These are phyloP conservation scores for Chymomyza amoena DNA, from an alignment of 2,888 invertebrate genomes.

Conservation along the genomic window DNA sequence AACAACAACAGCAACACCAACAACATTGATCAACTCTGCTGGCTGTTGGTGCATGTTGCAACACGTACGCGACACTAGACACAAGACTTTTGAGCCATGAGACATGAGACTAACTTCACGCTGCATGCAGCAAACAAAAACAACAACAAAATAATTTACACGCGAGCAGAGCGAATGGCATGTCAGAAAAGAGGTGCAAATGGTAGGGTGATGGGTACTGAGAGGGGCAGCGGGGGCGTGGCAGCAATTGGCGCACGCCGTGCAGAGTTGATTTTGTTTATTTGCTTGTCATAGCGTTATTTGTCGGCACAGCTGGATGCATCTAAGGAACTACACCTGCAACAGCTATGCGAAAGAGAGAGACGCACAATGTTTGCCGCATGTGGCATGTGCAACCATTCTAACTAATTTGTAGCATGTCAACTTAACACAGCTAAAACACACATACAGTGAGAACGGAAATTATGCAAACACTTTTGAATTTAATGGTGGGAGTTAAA, in stretches of 20 bases:
- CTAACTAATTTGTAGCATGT: not conserved
- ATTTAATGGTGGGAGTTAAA: too few species aligned
- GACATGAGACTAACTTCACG: conserved; percentile 44
- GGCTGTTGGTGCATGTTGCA: conserved; percentile 45
- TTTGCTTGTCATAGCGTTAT: conserved; percentile 71
- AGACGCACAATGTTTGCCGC: not conserved
- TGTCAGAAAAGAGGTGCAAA: not conserved
- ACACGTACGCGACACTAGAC: conserved; percentile 20
- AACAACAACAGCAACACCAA: conserved; percentile 14
- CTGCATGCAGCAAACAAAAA: not conserved
- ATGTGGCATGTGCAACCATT: not conserved
- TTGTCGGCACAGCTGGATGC: conserved; percentile 71
- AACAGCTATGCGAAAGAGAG: conserved; percentile 8
- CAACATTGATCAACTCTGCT: not conserved
- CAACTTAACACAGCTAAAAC: not conserved
- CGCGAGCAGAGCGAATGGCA: conserved; percentile 47
- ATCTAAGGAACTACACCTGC: conserved; percentile 48
- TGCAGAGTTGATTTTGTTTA: conserved; percentile 69
- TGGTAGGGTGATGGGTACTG: not conserved
- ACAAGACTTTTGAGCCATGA: conserved; percentile 34
- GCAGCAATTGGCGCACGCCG: conserved; percentile 30
- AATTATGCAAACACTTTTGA: too few species aligned
- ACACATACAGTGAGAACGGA: not conserved
- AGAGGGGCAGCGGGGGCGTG: not conserved
- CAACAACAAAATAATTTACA: conserved; percentile 64